Percentiles rank a stretch among this genome's conserved stretches.
Conservation (phyloP, 2,888 invertebrate genomes). For the Aspidapion aeneum region DNA sequence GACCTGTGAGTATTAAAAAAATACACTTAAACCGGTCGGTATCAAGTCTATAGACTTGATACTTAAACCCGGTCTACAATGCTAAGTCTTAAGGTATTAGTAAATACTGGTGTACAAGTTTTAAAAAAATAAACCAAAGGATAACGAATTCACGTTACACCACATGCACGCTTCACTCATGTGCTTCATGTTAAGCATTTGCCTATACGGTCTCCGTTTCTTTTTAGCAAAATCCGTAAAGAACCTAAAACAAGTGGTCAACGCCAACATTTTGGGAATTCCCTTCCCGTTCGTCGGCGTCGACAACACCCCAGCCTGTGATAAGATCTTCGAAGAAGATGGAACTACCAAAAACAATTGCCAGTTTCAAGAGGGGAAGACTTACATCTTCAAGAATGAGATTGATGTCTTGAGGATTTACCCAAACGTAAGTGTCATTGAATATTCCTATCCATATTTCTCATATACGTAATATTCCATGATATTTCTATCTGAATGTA, state of each 20-base stretch:
- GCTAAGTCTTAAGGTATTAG: too few species aligned
- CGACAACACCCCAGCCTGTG: conserved; percentile 66
- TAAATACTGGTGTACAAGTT: too few species aligned
- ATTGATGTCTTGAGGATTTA: conserved; percentile 56
- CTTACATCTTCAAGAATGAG: conserved; percentile 66
- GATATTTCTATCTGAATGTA: background rate
- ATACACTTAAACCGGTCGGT: too few species aligned
- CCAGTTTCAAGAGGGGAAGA: conserved; percentile 63
- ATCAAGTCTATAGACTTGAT: too few species aligned
- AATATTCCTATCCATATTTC: background rate
- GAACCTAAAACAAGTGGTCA: conserved; percentile 56
- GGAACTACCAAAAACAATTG: conserved; percentile 59
- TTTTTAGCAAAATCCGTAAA: conserved; percentile 19
- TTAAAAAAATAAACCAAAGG: too few species aligned
- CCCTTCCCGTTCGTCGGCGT: conserved; percentile 74
- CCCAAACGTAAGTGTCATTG: conserved; percentile 50
- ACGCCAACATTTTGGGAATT: conserved; percentile 59
- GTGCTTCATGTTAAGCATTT: too few species aligned
- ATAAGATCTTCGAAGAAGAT: conserved; percentile 55
- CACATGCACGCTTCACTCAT: too few species aligned
- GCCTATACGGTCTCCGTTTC: too few species aligned
- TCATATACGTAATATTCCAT: background rate
- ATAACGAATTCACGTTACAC: too few species aligned
- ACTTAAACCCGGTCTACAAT: too few species aligned
- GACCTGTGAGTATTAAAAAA: too few species aligned